Base-by-base conservation (phyloP, 2,888 invertebrate genomes). In the Hemistola chrysoprasaria region DNA sequence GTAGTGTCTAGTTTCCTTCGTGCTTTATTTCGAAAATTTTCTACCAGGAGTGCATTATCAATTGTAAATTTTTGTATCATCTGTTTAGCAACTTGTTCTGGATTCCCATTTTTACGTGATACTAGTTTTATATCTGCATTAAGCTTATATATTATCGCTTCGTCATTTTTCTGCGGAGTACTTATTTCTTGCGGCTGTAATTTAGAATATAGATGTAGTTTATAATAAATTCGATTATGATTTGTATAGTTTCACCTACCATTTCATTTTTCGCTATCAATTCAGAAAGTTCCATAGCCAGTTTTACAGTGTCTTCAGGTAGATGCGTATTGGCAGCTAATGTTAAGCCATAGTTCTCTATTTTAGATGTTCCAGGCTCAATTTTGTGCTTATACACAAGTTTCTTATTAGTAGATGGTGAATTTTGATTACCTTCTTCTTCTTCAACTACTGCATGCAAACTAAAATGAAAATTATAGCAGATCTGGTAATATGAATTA, bases 341-440 rank as follows among this genome's bases (percentile, higher is more conserved):
- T 11, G 90, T 84, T 16, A 95, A 75, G 0, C 95, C 95, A 59
- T 95, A 95, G 45, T 91, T 81, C 50, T 91, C 83, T 1, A 93
- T 74, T 6, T 80, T 74, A 0, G 92, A 92, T 0, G 91, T 74
- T 3, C 95, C 95, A 0, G 80, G 72, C 39, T 90, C 84, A 16
- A 95, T 66, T 58, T 87, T 91, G 58, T 94, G 92, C 11, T 92
- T 91, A 58, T 93, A 94, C n/a, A 91, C 66, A 11, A 94, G 75
- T 50, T 83, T 78, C 24, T 68, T 73, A 7, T 77, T 58, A 1
- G 50, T 52, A 25, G 57, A 59, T 23, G 72, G 65, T 5, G 70
- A 54, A 22, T 34, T 31, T 16, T 67, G 70, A 2, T 70, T 65
- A 3, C 16, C 4, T 6, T 56, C 46, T 56, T 78, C 75, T 59